phyloP scores from a whole-genome alignment of 2,888 invertebrate genomes.

The Stenurella melanura region DNA sequence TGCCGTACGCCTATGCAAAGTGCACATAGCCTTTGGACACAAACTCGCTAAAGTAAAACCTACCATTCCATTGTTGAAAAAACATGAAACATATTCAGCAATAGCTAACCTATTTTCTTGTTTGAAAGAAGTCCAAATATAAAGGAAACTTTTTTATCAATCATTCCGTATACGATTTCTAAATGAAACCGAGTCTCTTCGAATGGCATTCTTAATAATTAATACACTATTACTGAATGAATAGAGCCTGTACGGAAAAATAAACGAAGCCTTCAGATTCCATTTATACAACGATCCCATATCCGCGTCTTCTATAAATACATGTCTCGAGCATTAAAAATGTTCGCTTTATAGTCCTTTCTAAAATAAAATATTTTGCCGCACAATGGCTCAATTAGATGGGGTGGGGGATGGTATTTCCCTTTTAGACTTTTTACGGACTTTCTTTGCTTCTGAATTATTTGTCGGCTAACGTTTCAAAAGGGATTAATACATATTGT shows the following conservation, averaged over 20 bases:
- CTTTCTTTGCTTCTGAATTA: slow-evolving; percentile 1
- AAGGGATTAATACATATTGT: neutral
- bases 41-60: neutral
- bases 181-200: slow-evolving; percentile 59
- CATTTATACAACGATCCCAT: slow-evolving; percentile 56
- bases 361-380: slow-evolving; percentile 20
- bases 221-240: slow-evolving; percentile 63
- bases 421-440: neutral
- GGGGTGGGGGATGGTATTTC: slow-evolving; percentile 1
- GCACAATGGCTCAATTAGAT: slow-evolving; percentile 25
- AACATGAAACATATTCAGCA: slow-evolving; percentile 15
- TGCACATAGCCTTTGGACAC: slow-evolving; percentile 14
- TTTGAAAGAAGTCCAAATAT: slow-evolving; percentile 55
- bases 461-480: neutral
- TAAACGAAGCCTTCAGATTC: slow-evolving; percentile 59
- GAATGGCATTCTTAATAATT: slow-evolving; percentile 59
- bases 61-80: slow-evolving; percentile 18
- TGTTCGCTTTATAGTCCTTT: slow-evolving; percentile 18
- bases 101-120: slow-evolving; percentile 27
- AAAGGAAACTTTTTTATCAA: slow-evolving; percentile 55
- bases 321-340: slow-evolving; percentile 37
- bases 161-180: slow-evolving; percentile 56
- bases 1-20: neutral
- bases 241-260: slow-evolving; percentile 57
- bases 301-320: slow-evolving; percentile 45